A percentile compares a stretch with the other conserved stretches of the same genome.
Evolutionary conservation across 2,113 vertebrate species (phyloP).

Genomic region (Furnarius figulus): DNA sequence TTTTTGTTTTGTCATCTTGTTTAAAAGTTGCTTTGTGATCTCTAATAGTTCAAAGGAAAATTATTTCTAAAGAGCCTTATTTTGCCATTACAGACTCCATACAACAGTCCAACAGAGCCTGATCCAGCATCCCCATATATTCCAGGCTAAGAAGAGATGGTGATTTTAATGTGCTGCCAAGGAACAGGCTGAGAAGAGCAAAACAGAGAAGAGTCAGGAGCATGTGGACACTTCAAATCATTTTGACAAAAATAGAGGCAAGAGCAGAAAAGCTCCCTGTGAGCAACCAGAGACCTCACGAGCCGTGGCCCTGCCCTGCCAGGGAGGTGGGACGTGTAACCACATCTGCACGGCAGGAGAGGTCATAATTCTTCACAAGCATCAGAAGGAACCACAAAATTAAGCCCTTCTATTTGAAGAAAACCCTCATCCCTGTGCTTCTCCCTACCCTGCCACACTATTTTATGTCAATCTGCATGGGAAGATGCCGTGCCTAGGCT

Average conservation of each 20-base stretch:
- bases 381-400: not conserved
- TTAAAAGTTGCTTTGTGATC: not conserved
- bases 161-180: not conserved
- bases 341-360: accelerated
- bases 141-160: not conserved
- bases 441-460: not conserved
- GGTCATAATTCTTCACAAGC: not conserved
- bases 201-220: not conserved
- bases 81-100: accelerated
- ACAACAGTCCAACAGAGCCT: accelerated
- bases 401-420: not conserved
- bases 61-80: not conserved
- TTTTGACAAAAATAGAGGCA: not conserved
- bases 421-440: accelerated
- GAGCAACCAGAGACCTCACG: accelerated
- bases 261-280: not conserved
- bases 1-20: not conserved
- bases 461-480: not conserved
- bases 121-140: accelerated
- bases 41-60: not conserved
- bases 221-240: accelerated
- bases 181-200: not conserved
- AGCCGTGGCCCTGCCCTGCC: accelerated
- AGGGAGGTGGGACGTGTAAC: accelerated
- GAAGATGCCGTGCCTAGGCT: not conserved